Evolutionary conservation across 1,140 invertebrate genomes (phyloP).

Genomic region (Marisa cornuarietis): DNA sequence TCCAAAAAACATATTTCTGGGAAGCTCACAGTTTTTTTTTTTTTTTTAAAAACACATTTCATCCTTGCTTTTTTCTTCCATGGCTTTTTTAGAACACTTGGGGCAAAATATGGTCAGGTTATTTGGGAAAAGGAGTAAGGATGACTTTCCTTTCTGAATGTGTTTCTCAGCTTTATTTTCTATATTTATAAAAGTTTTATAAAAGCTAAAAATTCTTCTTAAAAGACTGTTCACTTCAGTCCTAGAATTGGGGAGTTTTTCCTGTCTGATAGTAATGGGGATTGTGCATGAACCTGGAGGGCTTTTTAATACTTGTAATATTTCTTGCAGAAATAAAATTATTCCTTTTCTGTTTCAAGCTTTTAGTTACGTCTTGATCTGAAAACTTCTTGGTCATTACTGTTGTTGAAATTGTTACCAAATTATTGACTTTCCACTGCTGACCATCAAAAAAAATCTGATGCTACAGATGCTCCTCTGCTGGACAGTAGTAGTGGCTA

Average conservation of each 20-base stretch:
- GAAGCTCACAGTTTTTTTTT: not conserved
- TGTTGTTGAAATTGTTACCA: not conserved
- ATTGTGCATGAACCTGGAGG: not conserved
- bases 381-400: not conserved
- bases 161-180: too few relatives aligned
- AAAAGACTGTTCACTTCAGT: too few relatives aligned
- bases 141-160: not conserved
- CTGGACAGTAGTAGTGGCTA: slow-evolving; percentile 26
- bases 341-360: not conserved
- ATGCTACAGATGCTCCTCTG: slow-evolving; percentile 25
- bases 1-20: not conserved
- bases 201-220: too few relatives aligned
- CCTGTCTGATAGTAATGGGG: not conserved
- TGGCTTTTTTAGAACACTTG: not conserved
- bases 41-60: not conserved
- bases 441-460: not conserved
- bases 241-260: too few relatives aligned
- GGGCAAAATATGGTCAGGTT: too few relatives aligned
- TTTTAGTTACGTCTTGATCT: not conserved
- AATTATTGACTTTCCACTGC: not conserved
- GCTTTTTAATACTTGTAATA: not conserved
- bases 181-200: too few relatives aligned
- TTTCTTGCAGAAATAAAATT: too few relatives aligned
- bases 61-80: too few relatives aligned
- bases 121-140: too few relatives aligned